phyloP scores from a whole-genome alignment of 2,113 vertebrate species.

The Micronisus gabar region DNA sequence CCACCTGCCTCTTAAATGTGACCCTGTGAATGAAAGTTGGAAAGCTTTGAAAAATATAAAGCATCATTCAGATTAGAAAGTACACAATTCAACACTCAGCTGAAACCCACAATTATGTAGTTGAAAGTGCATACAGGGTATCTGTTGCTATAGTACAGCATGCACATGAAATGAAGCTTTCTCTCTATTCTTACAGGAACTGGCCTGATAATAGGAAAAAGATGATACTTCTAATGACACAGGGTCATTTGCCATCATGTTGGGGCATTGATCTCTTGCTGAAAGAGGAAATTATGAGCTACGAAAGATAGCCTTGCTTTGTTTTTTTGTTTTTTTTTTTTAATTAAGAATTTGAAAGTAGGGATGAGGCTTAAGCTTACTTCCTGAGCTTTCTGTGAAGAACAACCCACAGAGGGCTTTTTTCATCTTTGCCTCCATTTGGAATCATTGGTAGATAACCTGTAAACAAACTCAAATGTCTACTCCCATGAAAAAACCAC shows the following conservation, averaged over 20 bases:
- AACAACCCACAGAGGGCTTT: background rate
- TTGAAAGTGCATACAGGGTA: background rate
- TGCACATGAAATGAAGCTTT: background rate
- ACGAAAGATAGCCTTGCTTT: background rate
- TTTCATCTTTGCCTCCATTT: background rate
- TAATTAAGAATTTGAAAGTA: background rate
- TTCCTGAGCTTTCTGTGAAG: background rate
- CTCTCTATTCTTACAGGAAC: background rate
- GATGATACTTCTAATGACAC: background rate
- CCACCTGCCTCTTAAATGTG: background rate
- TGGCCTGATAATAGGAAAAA: background rate
- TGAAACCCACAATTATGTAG: background rate
- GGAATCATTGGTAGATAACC: background rate
- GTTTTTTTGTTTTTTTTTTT: background rate
- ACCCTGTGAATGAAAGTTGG: background rate
- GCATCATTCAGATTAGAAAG: background rate
- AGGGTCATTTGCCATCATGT: background rate
- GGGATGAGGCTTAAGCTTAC: background rate
- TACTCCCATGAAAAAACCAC: background rate
- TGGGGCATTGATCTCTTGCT: background rate
- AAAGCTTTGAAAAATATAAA: background rate
- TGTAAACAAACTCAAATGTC: background rate
- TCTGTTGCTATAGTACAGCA: background rate
- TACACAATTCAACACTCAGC: background rate
- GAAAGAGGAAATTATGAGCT: background rate